A percentile compares a stretch with the other conserved stretches of the same genome.
These are phyloP conservation scores for Physella acuta DNA, from an alignment of 1,140 invertebrate genomes.

Conservation along the genomic window DNA sequence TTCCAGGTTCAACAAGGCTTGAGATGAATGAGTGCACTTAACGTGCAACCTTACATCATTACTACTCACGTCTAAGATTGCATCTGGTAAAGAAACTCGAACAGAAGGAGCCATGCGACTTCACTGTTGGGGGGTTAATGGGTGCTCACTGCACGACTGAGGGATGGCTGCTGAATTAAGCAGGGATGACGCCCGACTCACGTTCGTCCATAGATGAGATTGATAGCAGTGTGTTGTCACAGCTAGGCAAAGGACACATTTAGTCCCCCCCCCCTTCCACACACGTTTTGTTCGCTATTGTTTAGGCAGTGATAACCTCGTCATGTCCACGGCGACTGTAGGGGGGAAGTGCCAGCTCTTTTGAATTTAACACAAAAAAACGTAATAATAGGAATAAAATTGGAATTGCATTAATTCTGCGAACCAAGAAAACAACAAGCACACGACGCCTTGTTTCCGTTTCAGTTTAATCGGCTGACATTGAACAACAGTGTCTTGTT, in stretches of 20 bases:
- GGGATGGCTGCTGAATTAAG: conserved; percentile 15
- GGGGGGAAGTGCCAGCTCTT: background rate
- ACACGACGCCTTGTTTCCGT: too few relatives aligned
- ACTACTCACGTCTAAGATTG: conserved; percentile 6
- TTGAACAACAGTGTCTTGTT: background rate
- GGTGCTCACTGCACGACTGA: conserved; percentile 5
- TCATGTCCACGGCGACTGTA: background rate
- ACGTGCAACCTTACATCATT: conserved; percentile 15
- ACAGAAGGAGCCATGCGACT: conserved; percentile 8
- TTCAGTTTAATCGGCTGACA: background rate
- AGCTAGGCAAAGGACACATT: background rate
- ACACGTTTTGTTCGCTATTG: background rate
- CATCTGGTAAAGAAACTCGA: conserved; percentile 7
- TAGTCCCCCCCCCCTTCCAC: conserved; percentile 1
- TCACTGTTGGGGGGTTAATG: conserved; percentile 20
- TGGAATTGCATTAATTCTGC: too few relatives aligned
- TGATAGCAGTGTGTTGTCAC: conserved; percentile 20
- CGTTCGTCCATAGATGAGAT: conserved; percentile 11
- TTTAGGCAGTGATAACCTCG: conserved; percentile 10
- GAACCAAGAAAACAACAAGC: too few relatives aligned
- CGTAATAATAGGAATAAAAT: background rate
- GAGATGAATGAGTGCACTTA: conserved; percentile 18
- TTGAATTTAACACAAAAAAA: too few relatives aligned
- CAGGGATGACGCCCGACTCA: conserved; percentile 5
- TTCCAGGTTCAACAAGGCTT: conserved; percentile 5